Evolutionary conservation across 2,113 vertebrate species (phyloP).

Genomic region (Deroptyus accipitrinus): DNA sequence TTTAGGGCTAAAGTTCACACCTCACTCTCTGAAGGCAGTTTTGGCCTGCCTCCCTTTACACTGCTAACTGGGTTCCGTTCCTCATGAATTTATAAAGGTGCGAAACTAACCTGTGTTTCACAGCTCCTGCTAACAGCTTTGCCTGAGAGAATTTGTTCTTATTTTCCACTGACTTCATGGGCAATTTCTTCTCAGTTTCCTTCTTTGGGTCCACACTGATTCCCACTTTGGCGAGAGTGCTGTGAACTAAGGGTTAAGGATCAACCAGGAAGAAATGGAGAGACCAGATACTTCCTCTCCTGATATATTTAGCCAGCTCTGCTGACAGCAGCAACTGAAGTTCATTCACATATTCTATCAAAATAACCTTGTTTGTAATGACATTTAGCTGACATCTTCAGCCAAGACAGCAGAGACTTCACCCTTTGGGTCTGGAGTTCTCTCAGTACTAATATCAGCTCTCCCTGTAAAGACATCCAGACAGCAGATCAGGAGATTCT

Average conservation of each 20-base stretch:
- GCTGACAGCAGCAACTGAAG: background rate
- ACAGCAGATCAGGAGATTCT: background rate
- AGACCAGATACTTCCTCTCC: conserved; percentile 22
- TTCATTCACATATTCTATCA: background rate
- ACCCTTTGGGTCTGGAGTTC: background rate
- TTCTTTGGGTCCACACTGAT: conserved; percentile 80
- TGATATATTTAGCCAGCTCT: background rate
- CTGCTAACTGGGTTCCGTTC: conserved; percentile 11
- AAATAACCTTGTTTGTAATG: background rate
- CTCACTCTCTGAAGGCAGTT: conserved; percentile 29
- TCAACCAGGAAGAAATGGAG: background rate
- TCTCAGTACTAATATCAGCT: fast-evolving
- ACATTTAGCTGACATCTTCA: background rate
- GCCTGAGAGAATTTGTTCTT: conserved; percentile 94
- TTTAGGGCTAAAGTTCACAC: conserved; percentile 13
- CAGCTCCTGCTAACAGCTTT: conserved; percentile 93
- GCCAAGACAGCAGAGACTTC: background rate
- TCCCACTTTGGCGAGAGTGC: conserved; percentile 84
- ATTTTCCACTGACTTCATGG: conserved; percentile 80
- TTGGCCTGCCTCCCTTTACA: conserved; percentile 5
- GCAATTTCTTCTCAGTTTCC: conserved; percentile 87
- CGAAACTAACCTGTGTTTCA: conserved; percentile 90
- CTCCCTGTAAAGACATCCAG: background rate
- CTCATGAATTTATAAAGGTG: conserved; percentile 33
- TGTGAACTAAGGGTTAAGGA: conserved; percentile 88